Evolutionary conservation across 2,888 invertebrate species (phyloP), one percentile per base, ranked within the genome.

Genomic region (Chrysolina oricalcia): DNA sequence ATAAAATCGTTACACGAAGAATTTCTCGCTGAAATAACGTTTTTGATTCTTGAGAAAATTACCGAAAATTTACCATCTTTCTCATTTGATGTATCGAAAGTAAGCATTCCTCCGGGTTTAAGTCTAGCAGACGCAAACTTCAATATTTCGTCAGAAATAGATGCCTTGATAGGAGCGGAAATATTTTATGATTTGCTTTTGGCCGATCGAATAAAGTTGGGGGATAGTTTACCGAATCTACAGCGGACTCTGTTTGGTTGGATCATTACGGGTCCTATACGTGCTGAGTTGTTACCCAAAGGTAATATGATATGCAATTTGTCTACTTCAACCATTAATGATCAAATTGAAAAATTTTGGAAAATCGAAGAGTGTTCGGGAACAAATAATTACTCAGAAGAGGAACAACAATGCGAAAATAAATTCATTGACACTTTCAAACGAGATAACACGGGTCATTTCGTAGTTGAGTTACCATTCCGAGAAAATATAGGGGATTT

Each of bases 41-140:
- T 68, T 50, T 43, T 68, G n/a, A 46, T 73, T 10, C 19, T 68
- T 8, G 68, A 73, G 1, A 63, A 63, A 63, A 73, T 63, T 50
- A 71, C 63, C 6, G 71, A 21, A 19, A 17, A 65, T 19, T 23
- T 71, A 17, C 53, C 67, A 15, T 27, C 17, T 3, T 13, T 41
- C 19, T 69, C 48, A n/a, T 53, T 48, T n/a, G 53, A 66, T 23
- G 10, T 17, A 68, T 50, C 40, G 40, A 21, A 50, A 23, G 2
- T 72, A n/a, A 8, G 21, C 10, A 66, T 72, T 21, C 72, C 72
- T 4, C 11, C n/a, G 3, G 21, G 21, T 56, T 41, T 72, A 17
- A n/a, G n/a, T 0, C 6, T 59, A 46, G 72, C 72, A 43, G 72
- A 72, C 15, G 2, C 53, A 8, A 43, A 65, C 13, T 65, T 72